Evolutionary conservation across 2,888 invertebrate species (phyloP).

Genomic region (Subacronicta megacephala): DNA sequence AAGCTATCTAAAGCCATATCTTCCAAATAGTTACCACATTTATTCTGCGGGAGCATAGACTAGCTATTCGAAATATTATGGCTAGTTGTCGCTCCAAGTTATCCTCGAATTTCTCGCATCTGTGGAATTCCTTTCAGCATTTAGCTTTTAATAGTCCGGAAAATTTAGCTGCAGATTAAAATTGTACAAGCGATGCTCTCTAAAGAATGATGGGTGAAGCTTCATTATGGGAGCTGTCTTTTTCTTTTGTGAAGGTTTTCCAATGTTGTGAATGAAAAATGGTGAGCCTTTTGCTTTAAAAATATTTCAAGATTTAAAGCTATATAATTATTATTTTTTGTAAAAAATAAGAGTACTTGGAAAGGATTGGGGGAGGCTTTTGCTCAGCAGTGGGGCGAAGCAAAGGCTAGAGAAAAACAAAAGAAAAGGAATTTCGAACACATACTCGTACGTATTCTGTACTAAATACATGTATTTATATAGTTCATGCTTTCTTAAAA

Average conservation of each 20-base stretch:
- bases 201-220: slow-evolving; percentile 32
- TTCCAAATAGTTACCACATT: slow-evolving; percentile 12
- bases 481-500: too few relatives aligned
- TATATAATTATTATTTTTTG: too few relatives aligned
- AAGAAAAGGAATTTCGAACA: too few relatives aligned
- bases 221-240: slow-evolving; percentile 30
- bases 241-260: slow-evolving; percentile 14
- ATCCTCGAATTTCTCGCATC: slow-evolving; percentile 33
- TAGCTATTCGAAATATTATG: slow-evolving; percentile 31
- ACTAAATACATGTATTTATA: too few relatives aligned
- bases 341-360: too few relatives aligned
- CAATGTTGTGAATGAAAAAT: slow-evolving; percentile 4
- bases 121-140: slow-evolving; percentile 39
- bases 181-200: slow-evolving; percentile 33
- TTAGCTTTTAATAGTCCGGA: slow-evolving; percentile 45
- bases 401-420: too few relatives aligned
- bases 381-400: too few relatives aligned
- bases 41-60: slow-evolving; percentile 14
- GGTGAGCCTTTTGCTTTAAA: background rate
- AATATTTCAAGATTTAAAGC: background rate
- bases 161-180: slow-evolving; percentile 48
- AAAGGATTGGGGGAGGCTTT: too few relatives aligned
- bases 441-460: background rate
- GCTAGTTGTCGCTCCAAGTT: slow-evolving; percentile 29
- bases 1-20: slow-evolving; percentile 6